Percentiles rank a stretch among this genome's conserved stretches.
Evolutionary conservation across 2,113 vertebrate species (phyloP).

Genomic region (Orientallactaga bullata): DNA sequence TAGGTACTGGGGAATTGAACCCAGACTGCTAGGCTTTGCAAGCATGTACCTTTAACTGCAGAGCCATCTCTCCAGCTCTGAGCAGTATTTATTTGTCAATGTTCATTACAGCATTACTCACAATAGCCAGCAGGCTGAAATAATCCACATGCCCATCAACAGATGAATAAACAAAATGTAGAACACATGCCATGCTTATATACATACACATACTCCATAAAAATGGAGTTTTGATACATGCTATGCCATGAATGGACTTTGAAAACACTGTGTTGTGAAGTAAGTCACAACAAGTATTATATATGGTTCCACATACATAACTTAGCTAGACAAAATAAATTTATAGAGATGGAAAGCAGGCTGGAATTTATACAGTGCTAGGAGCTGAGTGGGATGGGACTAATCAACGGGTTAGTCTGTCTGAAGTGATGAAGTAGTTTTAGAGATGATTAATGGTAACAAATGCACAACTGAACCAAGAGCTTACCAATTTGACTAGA

Average conservation of each 20-base stretch:
- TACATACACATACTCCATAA: background rate
- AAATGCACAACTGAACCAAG: background rate
- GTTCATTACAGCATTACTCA: background rate
- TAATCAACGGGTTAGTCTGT: background rate
- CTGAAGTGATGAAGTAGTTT: constrained; percentile 9
- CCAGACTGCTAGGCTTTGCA: too few species aligned
- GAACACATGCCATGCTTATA: too few species aligned
- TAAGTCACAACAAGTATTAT: background rate
- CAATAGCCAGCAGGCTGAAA: background rate
- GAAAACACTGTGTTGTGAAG: background rate
- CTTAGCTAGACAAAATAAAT: constrained; percentile 8
- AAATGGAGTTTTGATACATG: background rate
- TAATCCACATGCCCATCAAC: background rate
- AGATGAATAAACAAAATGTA: background rate
- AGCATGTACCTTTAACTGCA: too few species aligned
- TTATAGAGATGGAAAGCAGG: background rate
- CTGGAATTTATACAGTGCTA: background rate
- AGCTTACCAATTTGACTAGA: too few species aligned
- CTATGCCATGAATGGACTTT: background rate
- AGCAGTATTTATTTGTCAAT: background rate
- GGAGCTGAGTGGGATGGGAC: background rate
- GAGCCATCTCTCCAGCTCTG: background rate
- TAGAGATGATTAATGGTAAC: background rate
- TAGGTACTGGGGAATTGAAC: too few species aligned
- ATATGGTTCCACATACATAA: background rate